Evolutionary conservation across 2,797 vertebrate genomes (phyloP).

Genomic region (Nasua narica): DNA sequence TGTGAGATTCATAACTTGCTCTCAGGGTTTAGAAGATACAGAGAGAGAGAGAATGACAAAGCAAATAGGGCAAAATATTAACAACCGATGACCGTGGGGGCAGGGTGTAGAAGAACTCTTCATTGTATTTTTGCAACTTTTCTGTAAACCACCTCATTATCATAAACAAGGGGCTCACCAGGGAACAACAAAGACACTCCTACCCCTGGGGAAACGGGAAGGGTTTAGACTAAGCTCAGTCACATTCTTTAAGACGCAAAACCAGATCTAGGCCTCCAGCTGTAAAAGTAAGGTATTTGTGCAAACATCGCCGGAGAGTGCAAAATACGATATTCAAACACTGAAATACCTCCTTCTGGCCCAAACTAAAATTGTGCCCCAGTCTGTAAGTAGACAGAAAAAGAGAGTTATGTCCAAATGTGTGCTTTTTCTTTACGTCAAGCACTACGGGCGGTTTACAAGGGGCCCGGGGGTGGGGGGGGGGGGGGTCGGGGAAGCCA

Average conservation of each 20-base stretch:
- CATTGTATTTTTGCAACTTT: neutral
- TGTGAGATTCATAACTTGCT: neutral
- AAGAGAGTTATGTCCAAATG: neutral
- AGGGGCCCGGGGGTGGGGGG: rapidly evolving
- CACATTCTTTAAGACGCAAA: neutral
- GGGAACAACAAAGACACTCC: neutral
- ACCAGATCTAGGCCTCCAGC: neutral
- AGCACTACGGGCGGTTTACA: neutral
- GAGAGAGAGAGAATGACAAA: neutral
- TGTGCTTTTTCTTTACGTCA: neutral
- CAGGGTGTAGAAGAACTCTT: neutral
- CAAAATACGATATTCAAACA: constrained; percentile 31
- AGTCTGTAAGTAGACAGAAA: neutral
- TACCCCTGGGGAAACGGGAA: neutral
- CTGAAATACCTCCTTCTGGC: constrained; percentile 7
- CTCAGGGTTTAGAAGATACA: neutral
- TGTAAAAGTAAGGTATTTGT: neutral
- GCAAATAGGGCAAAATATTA: neutral
- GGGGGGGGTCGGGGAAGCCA: neutral
- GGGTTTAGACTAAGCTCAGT: neutral
- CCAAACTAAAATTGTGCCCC: neutral
- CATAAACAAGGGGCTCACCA: neutral
- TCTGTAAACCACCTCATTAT: neutral
- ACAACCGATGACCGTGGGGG: neutral
- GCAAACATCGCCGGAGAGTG: neutral